Conservation (phyloP, 2,113 vertebrate species). For the Passer montanus region DNA sequence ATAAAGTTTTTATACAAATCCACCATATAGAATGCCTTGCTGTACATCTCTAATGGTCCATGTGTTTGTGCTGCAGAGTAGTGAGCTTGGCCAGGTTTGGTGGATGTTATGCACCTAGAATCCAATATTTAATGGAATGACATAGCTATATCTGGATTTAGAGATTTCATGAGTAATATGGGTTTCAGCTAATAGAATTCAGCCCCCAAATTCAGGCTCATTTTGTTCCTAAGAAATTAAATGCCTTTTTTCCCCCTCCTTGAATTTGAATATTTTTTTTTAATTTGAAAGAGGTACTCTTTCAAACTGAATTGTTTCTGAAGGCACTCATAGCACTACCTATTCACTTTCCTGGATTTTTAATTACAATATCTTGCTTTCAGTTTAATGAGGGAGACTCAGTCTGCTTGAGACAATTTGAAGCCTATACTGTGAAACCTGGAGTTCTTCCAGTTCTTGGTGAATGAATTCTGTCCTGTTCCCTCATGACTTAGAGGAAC, state of each 20-base stretch:
- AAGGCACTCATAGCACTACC: not conserved
- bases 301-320: not conserved
- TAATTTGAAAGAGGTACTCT: not conserved
- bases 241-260: fast-evolving
- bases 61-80: not conserved
- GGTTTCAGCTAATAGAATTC: not conserved
- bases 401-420: not conserved
- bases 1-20: not conserved
- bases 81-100: not conserved
- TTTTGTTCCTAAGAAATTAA: not conserved
- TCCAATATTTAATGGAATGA: not conserved
- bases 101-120: not conserved
- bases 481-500: not conserved
- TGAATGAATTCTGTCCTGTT: not conserved
- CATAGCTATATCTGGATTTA: not conserved
- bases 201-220: not conserved
- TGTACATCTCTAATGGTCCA: not conserved
- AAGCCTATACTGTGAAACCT: not conserved
- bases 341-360: not conserved
- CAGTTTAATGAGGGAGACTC: not conserved
- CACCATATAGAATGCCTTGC: not conserved
- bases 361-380: not conserved
- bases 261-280: not conserved
- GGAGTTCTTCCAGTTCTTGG: not conserved
- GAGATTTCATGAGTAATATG: not conserved